Evolutionary conservation across 2,888 invertebrate genomes (phyloP), one percentile per base, ranked within the genome.

Genomic region (Cataglyphis cursor): DNA sequence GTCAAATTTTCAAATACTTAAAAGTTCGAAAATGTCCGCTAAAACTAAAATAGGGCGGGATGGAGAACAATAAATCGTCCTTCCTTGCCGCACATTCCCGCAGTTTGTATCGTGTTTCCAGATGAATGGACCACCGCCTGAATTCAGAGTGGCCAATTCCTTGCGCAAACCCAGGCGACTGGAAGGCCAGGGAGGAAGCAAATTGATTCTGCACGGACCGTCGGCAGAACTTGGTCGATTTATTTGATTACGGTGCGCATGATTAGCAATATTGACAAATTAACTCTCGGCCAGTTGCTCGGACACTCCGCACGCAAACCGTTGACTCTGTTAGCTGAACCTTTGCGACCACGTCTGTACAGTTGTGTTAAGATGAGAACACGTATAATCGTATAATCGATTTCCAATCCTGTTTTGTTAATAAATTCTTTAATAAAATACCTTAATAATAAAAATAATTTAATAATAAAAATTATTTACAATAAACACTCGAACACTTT

Each of bases 221-320:
- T 87, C 85, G 83, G 70, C 85, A 87, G 89, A 92, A 91, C 90
- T 92, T 91, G 87, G 90, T 87, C 88, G 90, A 91, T 90, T 90
- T 87, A 92, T 92, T 92, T 88, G 90, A 92, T 92, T 93, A 92
- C 87, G 86, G 88, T 85, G 87, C 87, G 91, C 90, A 91, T 92
- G 92, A 92, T 92, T 91, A 92, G 89, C 90, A 91, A 91, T 92
- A 92, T 90, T 92, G 91, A 93, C 92, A 90, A 92, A 92, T 91
- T 90, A 90, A 92, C 90, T 87, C 86, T 82, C 87, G 85, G 85
- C 85, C 83, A 85, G 86, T 87, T 84, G 86, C 87, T 88, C 82
- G 90, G 90, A 87, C 90, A 91, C 85, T 90, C 84, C 59, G 87
- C 76, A 84, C 83, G 87, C 83, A 86, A 72, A 83, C 81, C 83